Percentiles rank a stretch among this genome's conserved stretches.
phyloP scores from a whole-genome alignment of 1,140 invertebrate species.

The Drosophila chauvacae region DNA sequence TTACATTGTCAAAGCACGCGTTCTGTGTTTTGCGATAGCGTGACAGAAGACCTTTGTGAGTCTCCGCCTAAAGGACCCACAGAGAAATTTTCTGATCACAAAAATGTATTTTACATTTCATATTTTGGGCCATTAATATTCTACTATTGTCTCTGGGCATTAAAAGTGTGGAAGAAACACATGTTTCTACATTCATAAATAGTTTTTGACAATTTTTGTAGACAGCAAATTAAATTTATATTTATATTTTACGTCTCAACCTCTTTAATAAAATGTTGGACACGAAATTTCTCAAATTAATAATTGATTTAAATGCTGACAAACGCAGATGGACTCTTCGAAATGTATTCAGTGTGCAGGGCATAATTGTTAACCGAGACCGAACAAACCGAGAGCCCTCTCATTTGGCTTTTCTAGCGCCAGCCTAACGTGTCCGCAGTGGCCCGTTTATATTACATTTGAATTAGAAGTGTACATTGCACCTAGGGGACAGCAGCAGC shows the following conservation, averaged over 20 bases:
- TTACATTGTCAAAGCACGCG: not conserved
- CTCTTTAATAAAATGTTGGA: too few species aligned
- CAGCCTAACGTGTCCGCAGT: constrained; percentile 49
- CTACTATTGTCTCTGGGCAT: not conserved
- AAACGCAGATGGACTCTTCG: not conserved
- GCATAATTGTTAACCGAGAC: not conserved
- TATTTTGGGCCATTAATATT: not conserved
- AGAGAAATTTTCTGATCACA: not conserved
- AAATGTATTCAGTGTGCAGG: not conserved
- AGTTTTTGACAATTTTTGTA: not conserved
- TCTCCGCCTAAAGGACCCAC: not conserved
- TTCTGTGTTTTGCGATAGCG: not conserved
- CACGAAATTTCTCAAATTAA: not conserved
- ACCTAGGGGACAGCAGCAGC: constrained; percentile 54
- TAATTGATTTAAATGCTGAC: not conserved
- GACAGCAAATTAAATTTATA: not conserved
- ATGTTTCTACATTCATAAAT: not conserved
- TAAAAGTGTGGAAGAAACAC: not conserved
- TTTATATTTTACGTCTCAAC: too few species aligned
- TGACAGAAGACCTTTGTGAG: not conserved
- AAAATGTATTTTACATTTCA: not conserved
- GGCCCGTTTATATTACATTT: constrained; percentile 71
- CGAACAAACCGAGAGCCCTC: constrained; percentile 18
- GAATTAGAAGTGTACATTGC: constrained; percentile 81
- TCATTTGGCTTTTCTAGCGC: constrained; percentile 23